Evolutionary conservation across 1,140 invertebrate genomes (phyloP).

Genomic region (Apis mellifera): Amel_HAv3.1 CM009931.2:7435501-7436000

Average conservation of each 20-base stretch:
- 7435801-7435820: neutral
- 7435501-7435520: constrained; percentile 55
- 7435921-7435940: constrained; percentile 15
- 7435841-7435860: constrained; percentile 47
- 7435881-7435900: neutral
- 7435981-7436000: constrained; percentile 25
- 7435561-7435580: constrained; percentile 10
- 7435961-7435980: constrained; percentile 24
- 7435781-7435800: neutral
- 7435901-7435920: constrained; percentile 25
- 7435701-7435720: too few species aligned
- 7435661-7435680: too few species aligned
- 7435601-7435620: too few species aligned
- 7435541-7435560: neutral
- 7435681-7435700: too few species aligned
- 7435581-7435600: too few species aligned
- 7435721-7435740: too few species aligned
- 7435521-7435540: constrained; percentile 35
- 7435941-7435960: neutral
- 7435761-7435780: too few species aligned
- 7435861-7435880: constrained; percentile 28
- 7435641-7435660: too few species aligned
- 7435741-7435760: too few species aligned
- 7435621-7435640: too few species aligned
- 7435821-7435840: neutral